Evolutionary conservation across 2,797 vertebrate species (phyloP).

Genomic region (Carcharodon carcharias): DNA sequence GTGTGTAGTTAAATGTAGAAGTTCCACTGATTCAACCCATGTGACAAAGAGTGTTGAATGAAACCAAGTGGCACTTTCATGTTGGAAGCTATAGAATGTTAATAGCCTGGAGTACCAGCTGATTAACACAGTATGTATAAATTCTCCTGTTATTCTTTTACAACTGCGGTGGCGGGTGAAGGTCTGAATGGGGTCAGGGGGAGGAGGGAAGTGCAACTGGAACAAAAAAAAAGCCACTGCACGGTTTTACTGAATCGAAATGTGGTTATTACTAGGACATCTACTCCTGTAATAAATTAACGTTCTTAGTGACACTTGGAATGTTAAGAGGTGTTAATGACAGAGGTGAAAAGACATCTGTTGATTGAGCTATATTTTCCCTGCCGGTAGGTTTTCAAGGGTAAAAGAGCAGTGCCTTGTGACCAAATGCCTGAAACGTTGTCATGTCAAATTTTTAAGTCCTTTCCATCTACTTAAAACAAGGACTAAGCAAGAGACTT

Average conservation of each 20-base stretch:
- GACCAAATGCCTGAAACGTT: slow-evolving; percentile 27
- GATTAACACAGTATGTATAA: slow-evolving; percentile 38
- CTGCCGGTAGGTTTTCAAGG: slow-evolving; percentile 27
- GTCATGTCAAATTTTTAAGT: background rate
- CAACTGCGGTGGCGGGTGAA: slow-evolving; percentile 23
- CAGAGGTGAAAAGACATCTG: slow-evolving; percentile 33
- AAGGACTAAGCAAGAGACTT: background rate
- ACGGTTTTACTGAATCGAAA: slow-evolving; percentile 31
- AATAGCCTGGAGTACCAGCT: slow-evolving; percentile 38
- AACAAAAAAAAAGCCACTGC: slow-evolving; percentile 33
- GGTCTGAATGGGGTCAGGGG: slow-evolving; percentile 31
- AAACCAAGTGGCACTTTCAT: slow-evolving; percentile 37
- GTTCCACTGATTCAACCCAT: slow-evolving; percentile 27
- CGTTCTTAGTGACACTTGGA: slow-evolving; percentile 33
- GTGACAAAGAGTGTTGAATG: slow-evolving; percentile 35
- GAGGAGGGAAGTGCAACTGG: slow-evolving; percentile 27
- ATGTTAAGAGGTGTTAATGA: slow-evolving; percentile 38
- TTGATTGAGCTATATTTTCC: slow-evolving; percentile 34
- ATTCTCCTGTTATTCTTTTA: slow-evolving; percentile 35
- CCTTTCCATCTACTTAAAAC: background rate
- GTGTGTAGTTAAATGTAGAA: slow-evolving; percentile 29
- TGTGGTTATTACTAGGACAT: slow-evolving; percentile 30
- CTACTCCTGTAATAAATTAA: slow-evolving; percentile 30
- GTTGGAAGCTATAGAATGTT: slow-evolving; percentile 36
- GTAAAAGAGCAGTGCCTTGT: background rate